Evolutionary conservation across 1,140 invertebrate genomes (phyloP), one percentile per base, ranked within the genome.

Genomic region (Drosophila erecta): DNA sequence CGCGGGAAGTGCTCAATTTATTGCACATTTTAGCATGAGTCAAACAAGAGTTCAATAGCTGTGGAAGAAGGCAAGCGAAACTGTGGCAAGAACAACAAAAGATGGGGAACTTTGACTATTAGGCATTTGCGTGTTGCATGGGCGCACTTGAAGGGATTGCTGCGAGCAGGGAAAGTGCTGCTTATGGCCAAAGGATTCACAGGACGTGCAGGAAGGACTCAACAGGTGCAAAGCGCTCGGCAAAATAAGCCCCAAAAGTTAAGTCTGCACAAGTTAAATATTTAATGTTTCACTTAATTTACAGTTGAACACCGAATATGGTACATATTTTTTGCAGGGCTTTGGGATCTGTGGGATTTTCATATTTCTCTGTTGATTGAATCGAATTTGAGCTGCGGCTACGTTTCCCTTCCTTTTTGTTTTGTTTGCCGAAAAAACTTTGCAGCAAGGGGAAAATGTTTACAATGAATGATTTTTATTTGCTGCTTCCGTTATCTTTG

Each of bases 401-500:
- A 56, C 61, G 38, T 76, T 76, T 65, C 22, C 54, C 64, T 60
- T 62, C 8, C 8, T 30, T 30, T 30, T 8, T 30, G 8, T 30
- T 30, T 67, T 67, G 53, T 76, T 65, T 76, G 33, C 17, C 59
- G 55, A 49, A 35, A 54, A 53, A 60, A 44, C 35, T 44, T 66
- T 41, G 11, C 44, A 35, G 33, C 47, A 20, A 57, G 43, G 57
- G 20, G 56, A 46, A 78, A 78, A 64, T 89, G 75, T 87, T 89
- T 77, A 89, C 76, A 90, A 84, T 84, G 81, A 84, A 84, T 79
- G 81, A 86, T 85, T 86, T 86, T 86, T 87, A 86, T 86, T 79
- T 71, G 76, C 44, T 66, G 64, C 60, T 85, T 86, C 76, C 80
- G 72, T 79, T 84, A 84, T 84, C 81, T 65, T 56, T 65, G 83